phyloP scores from a whole-genome alignment of 1,140 invertebrate species.

The Drosophila rufa region DNA sequence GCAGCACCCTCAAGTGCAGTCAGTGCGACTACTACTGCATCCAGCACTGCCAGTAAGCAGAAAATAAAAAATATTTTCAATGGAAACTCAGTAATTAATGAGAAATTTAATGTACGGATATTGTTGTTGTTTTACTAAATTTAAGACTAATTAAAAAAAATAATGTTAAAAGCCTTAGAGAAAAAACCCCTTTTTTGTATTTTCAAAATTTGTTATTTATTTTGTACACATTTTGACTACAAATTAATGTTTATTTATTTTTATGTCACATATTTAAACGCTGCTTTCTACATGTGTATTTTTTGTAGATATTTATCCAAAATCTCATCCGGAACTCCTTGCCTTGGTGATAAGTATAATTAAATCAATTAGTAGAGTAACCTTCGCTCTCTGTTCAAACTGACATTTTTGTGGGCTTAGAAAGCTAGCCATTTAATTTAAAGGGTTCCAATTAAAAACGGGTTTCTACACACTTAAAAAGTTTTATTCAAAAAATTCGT shows the following conservation, averaged over 20 bases:
- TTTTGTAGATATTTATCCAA: no score
- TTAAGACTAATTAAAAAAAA: no score
- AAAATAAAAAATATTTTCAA: slow-evolving; percentile 8
- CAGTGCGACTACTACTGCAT: slow-evolving; percentile 68
- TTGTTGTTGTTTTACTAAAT: no score
- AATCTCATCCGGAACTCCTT: background rate
- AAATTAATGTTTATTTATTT: background rate
- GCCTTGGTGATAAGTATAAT: background rate
- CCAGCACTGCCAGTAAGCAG: slow-evolving; percentile 4
- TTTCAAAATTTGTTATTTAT: no score
- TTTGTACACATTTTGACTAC: no score
- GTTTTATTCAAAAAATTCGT: slow-evolving; percentile 76
- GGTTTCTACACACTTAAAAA: slow-evolving; percentile 37
- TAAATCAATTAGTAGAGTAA: slow-evolving; percentile 5
- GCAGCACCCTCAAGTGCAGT: slow-evolving; percentile 48
- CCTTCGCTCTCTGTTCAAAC: background rate
- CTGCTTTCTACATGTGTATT: background rate
- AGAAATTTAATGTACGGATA: background rate
- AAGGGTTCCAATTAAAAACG: slow-evolving; percentile 8
- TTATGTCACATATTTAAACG: background rate
- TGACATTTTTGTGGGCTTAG: slow-evolving; percentile 8
- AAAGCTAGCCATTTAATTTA: background rate
- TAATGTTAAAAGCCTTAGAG: no score
- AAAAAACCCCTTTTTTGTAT: no score
- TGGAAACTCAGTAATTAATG: no score